phyloP scores from a whole-genome alignment of 2,888 invertebrate genomes.

The Agrilus mali region DNA sequence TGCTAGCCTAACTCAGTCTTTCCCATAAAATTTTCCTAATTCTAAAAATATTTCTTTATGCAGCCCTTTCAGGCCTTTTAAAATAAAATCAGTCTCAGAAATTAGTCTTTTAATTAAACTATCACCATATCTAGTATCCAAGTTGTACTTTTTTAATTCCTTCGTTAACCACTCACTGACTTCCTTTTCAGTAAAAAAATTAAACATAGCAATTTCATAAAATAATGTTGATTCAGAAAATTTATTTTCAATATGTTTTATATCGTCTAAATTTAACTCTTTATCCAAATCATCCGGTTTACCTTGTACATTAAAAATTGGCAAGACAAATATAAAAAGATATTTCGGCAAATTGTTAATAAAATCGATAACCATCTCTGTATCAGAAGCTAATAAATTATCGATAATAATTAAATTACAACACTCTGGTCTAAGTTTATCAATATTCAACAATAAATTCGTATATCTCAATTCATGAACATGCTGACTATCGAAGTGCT shows the following conservation, averaged over 20 bases:
- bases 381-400: constrained; percentile 18
- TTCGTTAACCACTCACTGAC: constrained; percentile 17
- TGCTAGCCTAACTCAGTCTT: too few species aligned
- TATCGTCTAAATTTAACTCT: constrained; percentile 14
- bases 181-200: constrained; percentile 16
- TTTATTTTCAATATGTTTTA: constrained; percentile 13
- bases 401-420: constrained; percentile 24
- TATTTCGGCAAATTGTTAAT: constrained; percentile 17
- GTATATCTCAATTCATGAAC: constrained; percentile 14
- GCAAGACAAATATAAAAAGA: constrained; percentile 15
- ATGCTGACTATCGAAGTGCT: constrained; percentile 15
- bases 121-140: constrained; percentile 9
- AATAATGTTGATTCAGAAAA: constrained; percentile 14
- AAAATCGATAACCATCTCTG: constrained; percentile 16
- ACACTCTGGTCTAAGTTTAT: constrained; percentile 9
- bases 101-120: constrained; percentile 14
- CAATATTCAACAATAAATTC: constrained; percentile 8
- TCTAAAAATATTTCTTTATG: constrained; percentile 16
- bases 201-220: constrained; percentile 18
- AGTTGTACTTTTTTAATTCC: constrained; percentile 12
- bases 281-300: constrained; percentile 14
- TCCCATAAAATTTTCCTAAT: neutral
- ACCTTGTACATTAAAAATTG: constrained; percentile 23
- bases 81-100: constrained; percentile 15
- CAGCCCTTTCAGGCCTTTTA: constrained; percentile 20